phyloP scores from a whole-genome alignment of 37 sponge, comb jelly and placozoan genomes.

The Geodia barretti region DNA sequence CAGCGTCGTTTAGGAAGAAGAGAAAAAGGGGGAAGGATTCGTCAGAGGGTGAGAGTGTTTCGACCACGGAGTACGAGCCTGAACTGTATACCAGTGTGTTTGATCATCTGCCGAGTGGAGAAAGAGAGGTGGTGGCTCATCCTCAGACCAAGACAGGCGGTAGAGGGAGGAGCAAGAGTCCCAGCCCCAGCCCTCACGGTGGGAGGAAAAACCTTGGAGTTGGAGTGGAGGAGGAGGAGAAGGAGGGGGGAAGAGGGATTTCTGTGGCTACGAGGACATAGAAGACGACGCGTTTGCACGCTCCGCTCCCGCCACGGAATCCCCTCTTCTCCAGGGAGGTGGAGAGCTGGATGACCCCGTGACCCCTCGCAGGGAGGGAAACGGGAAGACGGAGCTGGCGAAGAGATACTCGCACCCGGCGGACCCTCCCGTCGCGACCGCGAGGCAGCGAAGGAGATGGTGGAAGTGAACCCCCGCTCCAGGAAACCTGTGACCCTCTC shows the following conservation, averaged over 20 bases:
- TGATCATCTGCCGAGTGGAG: conserved; percentile 14
- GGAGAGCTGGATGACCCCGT: neutral
- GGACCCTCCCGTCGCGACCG: neutral
- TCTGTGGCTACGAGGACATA: no score
- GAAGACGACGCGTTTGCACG: no score
- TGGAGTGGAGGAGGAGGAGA: no score
- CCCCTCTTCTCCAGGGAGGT: neutral
- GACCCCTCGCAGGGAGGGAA: neutral
- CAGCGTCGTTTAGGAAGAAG: neutral
- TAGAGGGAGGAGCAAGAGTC: no score
- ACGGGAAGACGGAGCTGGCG: neutral
- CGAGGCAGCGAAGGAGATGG: conserved; percentile 36
- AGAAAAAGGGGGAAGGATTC: neutral
- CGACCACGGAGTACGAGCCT: no score
- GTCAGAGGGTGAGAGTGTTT: no score
- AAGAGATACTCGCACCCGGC: conserved; percentile 5
- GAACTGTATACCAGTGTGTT: conserved; percentile 43
- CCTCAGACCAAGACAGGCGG: no score
- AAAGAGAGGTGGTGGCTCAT: conserved; percentile 8
- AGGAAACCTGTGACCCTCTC: neutral
- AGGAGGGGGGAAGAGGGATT: no score
- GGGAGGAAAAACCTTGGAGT: no score
- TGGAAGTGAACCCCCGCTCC: conserved; percentile 21
- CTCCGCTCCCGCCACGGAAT: no score
- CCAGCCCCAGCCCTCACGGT: no score